A percentile compares a stretch with the other conserved stretches of the same genome.
phyloP scores from a whole-genome alignment of 2,797 vertebrate species.

The Bryconaethiops microstoma region DNA sequence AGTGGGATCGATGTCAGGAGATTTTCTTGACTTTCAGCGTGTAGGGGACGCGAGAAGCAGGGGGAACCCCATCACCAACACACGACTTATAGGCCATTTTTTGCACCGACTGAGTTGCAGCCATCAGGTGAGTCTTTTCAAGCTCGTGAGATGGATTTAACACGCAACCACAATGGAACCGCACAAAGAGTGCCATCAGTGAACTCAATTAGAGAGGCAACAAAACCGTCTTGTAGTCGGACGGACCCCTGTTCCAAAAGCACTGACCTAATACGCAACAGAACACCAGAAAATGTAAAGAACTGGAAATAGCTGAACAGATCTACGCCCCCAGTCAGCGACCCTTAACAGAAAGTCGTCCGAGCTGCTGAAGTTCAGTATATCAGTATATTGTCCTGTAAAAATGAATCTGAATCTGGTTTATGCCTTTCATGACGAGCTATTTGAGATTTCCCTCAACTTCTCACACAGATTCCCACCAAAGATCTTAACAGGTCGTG shows the following conservation, averaged over 20 bases:
- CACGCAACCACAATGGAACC: conserved; percentile 47
- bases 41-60: conserved; percentile 76
- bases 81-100: conserved; percentile 69
- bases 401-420: conserved; percentile 1
- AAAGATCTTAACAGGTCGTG: conserved; percentile 2
- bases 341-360: conserved; percentile 19
- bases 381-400: not conserved
- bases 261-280: conserved; percentile 8
- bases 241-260: conserved; percentile 2
- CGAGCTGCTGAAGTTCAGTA: conserved; percentile 13
- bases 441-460: not conserved
- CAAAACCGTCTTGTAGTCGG: conserved; percentile 24
- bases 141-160: conserved; percentile 60
- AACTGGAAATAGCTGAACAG: conserved; percentile 4
- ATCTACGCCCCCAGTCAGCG: conserved; percentile 17
- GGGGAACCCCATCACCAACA: conserved; percentile 74
- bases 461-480: not conserved
- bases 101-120: conserved; percentile 72
- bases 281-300: conserved; percentile 14
- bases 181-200: conserved; percentile 58
- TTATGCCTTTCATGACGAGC: not conserved
- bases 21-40: conserved; percentile 82
- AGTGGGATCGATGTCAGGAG: conserved; percentile 81
- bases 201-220: conserved; percentile 65
- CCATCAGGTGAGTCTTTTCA: conserved; percentile 75